Conservation (phyloP, 2,888 invertebrate species). For the Xestia ashworthii region DNA sequence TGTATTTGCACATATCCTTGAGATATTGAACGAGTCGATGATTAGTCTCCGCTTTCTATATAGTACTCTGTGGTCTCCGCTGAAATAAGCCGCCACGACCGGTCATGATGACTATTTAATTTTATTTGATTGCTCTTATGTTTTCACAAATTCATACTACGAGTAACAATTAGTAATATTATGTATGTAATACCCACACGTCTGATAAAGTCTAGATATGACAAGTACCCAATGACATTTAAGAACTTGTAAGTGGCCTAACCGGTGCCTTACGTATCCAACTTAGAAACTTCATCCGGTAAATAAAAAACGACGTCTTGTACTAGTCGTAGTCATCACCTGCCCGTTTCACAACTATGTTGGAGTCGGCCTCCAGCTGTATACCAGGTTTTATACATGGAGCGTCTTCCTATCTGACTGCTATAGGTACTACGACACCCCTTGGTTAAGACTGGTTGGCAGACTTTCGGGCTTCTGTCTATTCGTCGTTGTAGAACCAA, state of each 20-base stretch:
- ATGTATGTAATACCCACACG: not conserved
- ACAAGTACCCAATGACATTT: not conserved
- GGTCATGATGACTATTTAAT: not conserved
- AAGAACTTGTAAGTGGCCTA: not conserved
- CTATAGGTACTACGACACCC: not conserved
- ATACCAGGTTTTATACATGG: not conserved
- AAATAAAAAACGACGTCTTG: not conserved
- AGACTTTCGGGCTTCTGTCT: not conserved
- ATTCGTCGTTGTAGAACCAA: not conserved
- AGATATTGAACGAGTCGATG: not conserved
- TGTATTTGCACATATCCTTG: not conserved
- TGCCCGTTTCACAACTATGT: not conserved
- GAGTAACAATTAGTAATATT: not conserved
- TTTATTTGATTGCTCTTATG: not conserved
- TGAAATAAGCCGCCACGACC: not conserved
- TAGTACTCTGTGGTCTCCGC: too few relatives aligned
- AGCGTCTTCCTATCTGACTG: not conserved
- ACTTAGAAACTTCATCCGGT: not conserved
- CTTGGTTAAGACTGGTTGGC: not conserved
- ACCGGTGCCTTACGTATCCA: conserved; percentile 3
- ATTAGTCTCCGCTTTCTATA: not conserved
- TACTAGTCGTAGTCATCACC: not conserved
- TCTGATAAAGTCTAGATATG: not conserved
- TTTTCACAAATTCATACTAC: not conserved
- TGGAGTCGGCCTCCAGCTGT: not conserved